Evolutionary conservation across 2,888 invertebrate species (phyloP).

Genomic region (Andrena praecox): DNA sequence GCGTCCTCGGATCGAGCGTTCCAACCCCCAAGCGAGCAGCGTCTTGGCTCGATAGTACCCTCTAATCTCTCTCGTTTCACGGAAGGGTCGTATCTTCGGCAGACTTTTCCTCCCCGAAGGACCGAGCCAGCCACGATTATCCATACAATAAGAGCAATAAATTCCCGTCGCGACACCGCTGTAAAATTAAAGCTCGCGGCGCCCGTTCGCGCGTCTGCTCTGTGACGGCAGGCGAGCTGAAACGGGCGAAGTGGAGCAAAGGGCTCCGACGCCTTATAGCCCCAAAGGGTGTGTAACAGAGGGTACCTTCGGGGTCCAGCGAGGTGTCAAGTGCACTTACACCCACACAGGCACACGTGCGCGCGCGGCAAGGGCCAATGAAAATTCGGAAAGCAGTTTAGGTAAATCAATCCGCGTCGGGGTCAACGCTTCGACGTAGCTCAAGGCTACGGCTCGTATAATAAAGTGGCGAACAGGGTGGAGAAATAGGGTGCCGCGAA

Average conservation of each 20-base stretch:
- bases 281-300: neutral
- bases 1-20: constrained; percentile 57
- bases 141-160: too few species aligned
- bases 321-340: constrained; percentile 72
- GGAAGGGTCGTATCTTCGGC: constrained; percentile 10
- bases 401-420: constrained; percentile 67
- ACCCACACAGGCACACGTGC: constrained; percentile 38
- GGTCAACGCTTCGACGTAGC: constrained; percentile 69
- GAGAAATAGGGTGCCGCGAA: constrained; percentile 50
- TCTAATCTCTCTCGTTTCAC: constrained; percentile 29
- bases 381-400: constrained; percentile 67
- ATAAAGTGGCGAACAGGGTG: constrained; percentile 70
- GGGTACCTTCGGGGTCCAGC: constrained; percentile 61
- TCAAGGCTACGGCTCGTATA: constrained; percentile 65
- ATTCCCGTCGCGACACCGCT: too few species aligned
- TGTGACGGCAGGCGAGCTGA: neutral
- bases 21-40: constrained; percentile 63
- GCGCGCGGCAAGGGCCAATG: constrained; percentile 40
- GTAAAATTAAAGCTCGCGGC: too few species aligned
- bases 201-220: too few species aligned
- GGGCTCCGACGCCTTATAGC: neutral
- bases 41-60: constrained; percentile 56
- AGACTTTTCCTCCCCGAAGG: constrained; percentile 9
- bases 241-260: neutral
- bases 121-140: neutral